Evolutionary conservation across 2,113 vertebrate genomes (phyloP).

Genomic region (Chitala chitala): DNA sequence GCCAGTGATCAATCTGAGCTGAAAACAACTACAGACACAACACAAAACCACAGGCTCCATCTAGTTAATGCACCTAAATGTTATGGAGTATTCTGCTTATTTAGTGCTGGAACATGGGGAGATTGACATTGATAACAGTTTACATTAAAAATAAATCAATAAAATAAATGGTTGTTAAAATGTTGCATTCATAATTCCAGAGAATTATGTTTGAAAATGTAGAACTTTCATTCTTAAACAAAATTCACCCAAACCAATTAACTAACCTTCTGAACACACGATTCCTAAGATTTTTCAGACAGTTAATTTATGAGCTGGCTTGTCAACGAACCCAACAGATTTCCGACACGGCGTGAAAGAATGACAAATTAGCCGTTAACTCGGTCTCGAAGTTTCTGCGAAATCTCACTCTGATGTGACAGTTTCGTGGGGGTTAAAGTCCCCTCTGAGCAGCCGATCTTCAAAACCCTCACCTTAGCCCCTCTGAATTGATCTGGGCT

Average conservation of each 20-base stretch:
- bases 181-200: no score
- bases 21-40: no score
- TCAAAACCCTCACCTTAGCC: constrained; percentile 57
- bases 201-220: no score
- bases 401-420: constrained; percentile 32
- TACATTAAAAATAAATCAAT: no score
- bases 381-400: background rate
- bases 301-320: background rate
- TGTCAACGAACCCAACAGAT: background rate
- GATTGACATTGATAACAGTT: no score
- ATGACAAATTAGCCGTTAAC: background rate
- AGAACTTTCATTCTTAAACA: background rate
- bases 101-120: no score
- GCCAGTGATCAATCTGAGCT: no score
- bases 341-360: background rate
- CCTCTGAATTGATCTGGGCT: constrained; percentile 52
- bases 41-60: no score
- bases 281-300: background rate
- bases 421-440: constrained; percentile 36
- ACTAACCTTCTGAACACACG: background rate
- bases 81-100: no score
- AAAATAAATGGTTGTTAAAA: no score
- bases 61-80: no score
- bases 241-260: background rate
- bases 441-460: constrained; percentile 46